phyloP scores from a whole-genome alignment of 1,140 invertebrate genomes.

The Oreohelix idahoensis region DNA sequence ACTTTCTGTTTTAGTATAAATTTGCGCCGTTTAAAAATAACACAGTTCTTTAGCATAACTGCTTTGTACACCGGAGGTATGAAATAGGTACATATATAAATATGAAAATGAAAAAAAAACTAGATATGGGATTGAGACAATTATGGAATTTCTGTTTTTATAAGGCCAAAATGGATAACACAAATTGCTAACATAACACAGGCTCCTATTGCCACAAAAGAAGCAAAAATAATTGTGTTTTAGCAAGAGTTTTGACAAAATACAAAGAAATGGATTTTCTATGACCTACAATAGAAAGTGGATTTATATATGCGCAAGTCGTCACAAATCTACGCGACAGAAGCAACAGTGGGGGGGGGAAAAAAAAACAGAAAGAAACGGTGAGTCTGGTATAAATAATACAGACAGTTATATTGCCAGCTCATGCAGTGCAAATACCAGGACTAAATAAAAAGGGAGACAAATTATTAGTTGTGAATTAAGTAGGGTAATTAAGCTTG shows the following conservation, averaged over 20 bases:
- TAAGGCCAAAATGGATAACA: not conserved
- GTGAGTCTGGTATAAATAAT: not conserved
- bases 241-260: not conserved
- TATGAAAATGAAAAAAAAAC: too few relatives aligned
- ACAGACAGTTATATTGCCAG: not conserved
- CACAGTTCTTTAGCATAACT: too few relatives aligned
- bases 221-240: not conserved
- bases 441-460: constrained; percentile 1
- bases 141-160: not conserved
- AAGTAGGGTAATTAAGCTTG: constrained; percentile 10
- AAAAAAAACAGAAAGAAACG: not conserved
- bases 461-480: constrained; percentile 7
- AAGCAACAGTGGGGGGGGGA: not conserved
- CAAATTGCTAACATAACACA: not conserved
- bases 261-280: not conserved
- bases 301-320: not conserved
- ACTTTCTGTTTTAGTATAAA: too few relatives aligned
- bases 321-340: constrained; percentile 23
- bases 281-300: not conserved
- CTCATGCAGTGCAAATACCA: constrained; percentile 23
- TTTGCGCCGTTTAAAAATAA: too few relatives aligned
- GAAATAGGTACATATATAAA: too few relatives aligned
- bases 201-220: not conserved
- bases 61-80: too few relatives aligned
- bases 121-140: too few relatives aligned